Percentiles rank a stretch among this genome's conserved stretches.
phyloP scores from a whole-genome alignment of 1,140 invertebrate species.

The Plutomurus gul region DNA sequence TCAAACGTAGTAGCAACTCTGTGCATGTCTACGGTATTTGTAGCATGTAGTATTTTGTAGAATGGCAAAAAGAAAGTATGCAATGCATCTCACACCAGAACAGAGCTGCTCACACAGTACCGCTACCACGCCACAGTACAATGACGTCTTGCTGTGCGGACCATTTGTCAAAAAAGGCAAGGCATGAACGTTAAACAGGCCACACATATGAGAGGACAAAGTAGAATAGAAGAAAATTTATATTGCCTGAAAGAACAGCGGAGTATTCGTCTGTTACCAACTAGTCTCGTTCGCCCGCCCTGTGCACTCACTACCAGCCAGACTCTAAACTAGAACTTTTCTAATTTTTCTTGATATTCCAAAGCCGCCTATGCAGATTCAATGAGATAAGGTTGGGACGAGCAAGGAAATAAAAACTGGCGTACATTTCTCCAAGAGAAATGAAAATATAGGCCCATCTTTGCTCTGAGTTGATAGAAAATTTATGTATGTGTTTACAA shows the following conservation, averaged over 20 bases:
- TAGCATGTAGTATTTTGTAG: background rate
- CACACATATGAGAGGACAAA: background rate
- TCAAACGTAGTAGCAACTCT: too few species aligned
- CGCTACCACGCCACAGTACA: background rate
- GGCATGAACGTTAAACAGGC: constrained; percentile 20
- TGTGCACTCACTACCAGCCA: too few species aligned
- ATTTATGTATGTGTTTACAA: background rate
- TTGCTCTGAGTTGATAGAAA: background rate
- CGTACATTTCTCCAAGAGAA: background rate
- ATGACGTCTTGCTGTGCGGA: constrained; percentile 25
- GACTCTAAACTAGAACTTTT: background rate
- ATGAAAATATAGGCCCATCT: background rate
- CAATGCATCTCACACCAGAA: constrained; percentile 13
- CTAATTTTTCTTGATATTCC: constrained; percentile 20
- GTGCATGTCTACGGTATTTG: too few species aligned
- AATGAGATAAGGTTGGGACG: background rate
- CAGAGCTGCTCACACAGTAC: background rate
- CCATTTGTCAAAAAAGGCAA: constrained; percentile 26
- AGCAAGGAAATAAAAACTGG: background rate
- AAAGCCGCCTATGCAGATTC: constrained; percentile 1
- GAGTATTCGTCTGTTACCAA: background rate
- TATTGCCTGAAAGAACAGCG: background rate
- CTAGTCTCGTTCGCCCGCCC: background rate
- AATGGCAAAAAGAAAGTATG: too few species aligned
- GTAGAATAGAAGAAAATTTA: constrained; percentile 16